These are phyloP conservation scores for Melanostoma scalare DNA, from an alignment of 2,888 invertebrate species.

Conservation along the genomic window DNA sequence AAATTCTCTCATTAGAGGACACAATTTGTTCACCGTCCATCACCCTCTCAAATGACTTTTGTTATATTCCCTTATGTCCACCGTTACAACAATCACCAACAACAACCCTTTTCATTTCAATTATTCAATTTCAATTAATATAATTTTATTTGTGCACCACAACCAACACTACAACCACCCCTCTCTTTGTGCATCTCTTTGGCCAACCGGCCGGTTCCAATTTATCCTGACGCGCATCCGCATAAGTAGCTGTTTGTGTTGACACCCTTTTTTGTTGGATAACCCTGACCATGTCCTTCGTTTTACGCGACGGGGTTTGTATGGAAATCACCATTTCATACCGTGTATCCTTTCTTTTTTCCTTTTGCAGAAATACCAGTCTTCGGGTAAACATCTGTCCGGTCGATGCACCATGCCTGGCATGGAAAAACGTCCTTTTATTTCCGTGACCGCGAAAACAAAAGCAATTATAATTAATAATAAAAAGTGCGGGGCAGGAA, in stretches of 20 bases:
- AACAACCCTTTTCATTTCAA: slow-evolving; percentile 67
- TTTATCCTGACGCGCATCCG: slow-evolving; percentile 68
- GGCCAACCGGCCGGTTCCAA: slow-evolving; percentile 13
- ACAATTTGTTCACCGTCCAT: slow-evolving; percentile 19
- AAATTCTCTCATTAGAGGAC: slow-evolving; percentile 49
- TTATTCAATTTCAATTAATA: slow-evolving; percentile 70
- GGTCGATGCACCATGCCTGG: slow-evolving; percentile 7
- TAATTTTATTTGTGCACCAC: slow-evolving; percentile 51
- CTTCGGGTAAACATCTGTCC: slow-evolving; percentile 56
- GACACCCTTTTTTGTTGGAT: slow-evolving; percentile 47
- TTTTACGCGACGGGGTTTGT: slow-evolving; percentile 4
- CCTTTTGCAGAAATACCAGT: slow-evolving; percentile 6
- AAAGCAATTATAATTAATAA: slow-evolving; percentile 66
- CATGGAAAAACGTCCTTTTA: slow-evolving; percentile 31
- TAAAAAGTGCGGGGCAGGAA: slow-evolving; percentile 39
- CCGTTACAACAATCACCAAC: slow-evolving; percentile 4
- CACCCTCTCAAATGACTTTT: slow-evolving; percentile 27
- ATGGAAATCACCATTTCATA: slow-evolving; percentile 65
- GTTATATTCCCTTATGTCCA: slow-evolving; percentile 26
- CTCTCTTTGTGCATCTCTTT: slow-evolving; percentile 1
- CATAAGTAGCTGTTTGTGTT: slow-evolving; percentile 62
- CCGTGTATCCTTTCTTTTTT: slow-evolving; percentile 51
- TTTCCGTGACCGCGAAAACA: slow-evolving; percentile 67
- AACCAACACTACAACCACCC: slow-evolving; percentile 15
- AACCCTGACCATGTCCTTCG: slow-evolving; percentile 53